phyloP scores from a whole-genome alignment of 2,113 vertebrate genomes.

The Pelecanus crispus region DNA sequence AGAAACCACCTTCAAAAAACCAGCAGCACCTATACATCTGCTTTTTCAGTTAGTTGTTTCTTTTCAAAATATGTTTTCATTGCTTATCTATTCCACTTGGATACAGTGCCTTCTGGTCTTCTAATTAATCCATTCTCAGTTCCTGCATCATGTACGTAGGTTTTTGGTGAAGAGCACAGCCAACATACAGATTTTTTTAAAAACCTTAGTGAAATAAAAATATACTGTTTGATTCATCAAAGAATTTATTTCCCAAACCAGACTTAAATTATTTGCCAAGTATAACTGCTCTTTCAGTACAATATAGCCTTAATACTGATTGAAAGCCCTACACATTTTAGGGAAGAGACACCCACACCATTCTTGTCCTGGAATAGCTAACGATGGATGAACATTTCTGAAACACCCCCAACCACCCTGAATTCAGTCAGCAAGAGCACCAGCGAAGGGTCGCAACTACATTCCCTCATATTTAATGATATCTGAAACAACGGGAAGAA shows the following conservation, averaged over 20 bases:
- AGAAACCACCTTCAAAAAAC: not conserved
- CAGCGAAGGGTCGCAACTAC: rapidly evolving
- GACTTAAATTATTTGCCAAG: not conserved
- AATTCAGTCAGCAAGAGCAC: not conserved
- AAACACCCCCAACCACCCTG: not conserved
- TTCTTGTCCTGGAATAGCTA: not conserved
- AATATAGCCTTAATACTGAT: not conserved
- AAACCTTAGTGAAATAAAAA: not conserved
- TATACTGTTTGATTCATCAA: not conserved
- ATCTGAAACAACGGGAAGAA: not conserved
- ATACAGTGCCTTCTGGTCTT: not conserved
- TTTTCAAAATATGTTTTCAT: not conserved
- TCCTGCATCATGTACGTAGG: not conserved
- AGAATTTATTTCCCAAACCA: not conserved
- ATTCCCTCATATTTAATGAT: not conserved
- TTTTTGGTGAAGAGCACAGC: not conserved
- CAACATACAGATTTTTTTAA: not conserved
- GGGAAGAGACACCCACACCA: not conserved
- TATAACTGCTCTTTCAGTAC: not conserved
- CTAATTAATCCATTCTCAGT: not conserved
- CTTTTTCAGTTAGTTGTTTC: not conserved
- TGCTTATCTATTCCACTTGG: not conserved
- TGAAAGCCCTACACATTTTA: not conserved
- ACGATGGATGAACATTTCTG: not conserved
- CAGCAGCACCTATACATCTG: not conserved